Evolutionary conservation across 2,888 invertebrate genomes (phyloP).

Genomic region (Microchrysa polita): DNA sequence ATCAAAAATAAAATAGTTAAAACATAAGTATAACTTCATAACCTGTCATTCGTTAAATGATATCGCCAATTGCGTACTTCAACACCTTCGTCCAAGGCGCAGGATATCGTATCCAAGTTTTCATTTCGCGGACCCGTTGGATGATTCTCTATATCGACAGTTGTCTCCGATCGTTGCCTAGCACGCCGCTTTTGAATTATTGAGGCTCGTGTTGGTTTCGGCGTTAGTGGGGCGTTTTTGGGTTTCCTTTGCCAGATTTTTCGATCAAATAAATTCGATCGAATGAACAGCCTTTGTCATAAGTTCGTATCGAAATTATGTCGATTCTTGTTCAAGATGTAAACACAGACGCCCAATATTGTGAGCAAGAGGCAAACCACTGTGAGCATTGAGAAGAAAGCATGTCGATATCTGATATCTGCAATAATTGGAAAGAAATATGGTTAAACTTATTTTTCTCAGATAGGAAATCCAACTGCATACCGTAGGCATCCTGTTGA

Average conservation of each 20-base stretch:
- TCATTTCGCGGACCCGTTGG: constrained; percentile 31
- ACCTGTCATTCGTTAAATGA: constrained; percentile 63
- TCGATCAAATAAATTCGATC: constrained; percentile 54
- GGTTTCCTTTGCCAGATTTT: constrained; percentile 43
- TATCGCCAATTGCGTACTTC: constrained; percentile 64
- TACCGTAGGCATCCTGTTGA: constrained; percentile 46
- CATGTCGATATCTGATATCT: constrained; percentile 60
- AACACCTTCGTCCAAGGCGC: constrained; percentile 55
- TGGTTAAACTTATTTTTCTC: no score
- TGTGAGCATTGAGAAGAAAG: constrained; percentile 62
- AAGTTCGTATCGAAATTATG: constrained; percentile 53
- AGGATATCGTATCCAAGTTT: constrained; percentile 48
- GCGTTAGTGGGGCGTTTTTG: constrained; percentile 12
- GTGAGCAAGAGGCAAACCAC: constrained; percentile 60
- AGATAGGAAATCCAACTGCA: background rate
- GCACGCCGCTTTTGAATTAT: constrained; percentile 24
- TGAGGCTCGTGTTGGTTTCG: constrained; percentile 13
- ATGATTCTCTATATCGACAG: background rate
- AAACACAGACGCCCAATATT: constrained; percentile 61
- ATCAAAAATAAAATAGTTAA: background rate
- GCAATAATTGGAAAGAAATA: background rate
- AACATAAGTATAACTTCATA: constrained; percentile 48
- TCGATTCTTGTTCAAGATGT: constrained; percentile 59
- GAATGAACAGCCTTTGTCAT: constrained; percentile 63
- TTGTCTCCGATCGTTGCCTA: constrained; percentile 35